Evolutionary conservation across 2,113 vertebrate species (phyloP), one percentile per base, ranked within the genome.

Genomic region (Gorilla gorilla): DNA sequence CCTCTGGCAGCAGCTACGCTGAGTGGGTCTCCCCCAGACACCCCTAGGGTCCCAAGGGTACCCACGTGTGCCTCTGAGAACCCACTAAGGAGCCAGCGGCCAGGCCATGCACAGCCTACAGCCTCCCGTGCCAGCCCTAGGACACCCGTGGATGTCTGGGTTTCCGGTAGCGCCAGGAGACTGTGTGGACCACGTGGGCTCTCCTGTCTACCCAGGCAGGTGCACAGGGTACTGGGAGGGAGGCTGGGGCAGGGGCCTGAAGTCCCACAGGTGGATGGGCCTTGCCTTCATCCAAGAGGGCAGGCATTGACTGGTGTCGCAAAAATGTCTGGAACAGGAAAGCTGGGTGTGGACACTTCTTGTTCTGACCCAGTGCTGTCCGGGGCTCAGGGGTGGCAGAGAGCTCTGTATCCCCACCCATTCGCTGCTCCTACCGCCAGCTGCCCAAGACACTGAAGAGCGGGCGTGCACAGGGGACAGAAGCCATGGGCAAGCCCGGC

Each of bases 401-500:
- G 45, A 40, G 38, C 11, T 14, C 81, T 5, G 5, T 43, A 43
- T 66, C 40, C 22, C 30, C 52, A 20, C 64, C 45, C 16, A 7
- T 1, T 3, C 45, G 66, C 66, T 9, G 8, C 8, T 68, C 66
- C 35, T 64, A 73, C 12, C 23, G 4, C 40, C 13, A 13, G n/a
- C 50, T 48, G 72, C 30, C 86, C 52, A 17, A 16, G 80, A 43
- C 8, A 32, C 30, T 3, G 45, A 57, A 0, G 1, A n/a, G 50
- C 11, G 22, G 17, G 32, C 1, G 16, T 35, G 17, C 1, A 27
- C 0, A 3, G 20, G 11, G 9, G 72, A 86, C 68, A 30, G 18
- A 70, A 30, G 1, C 0, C 1, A 1, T 11, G 23, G 83, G 32
- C 16, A 3, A 16, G 27, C 35, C 17, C 1, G 8, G 17, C 25